Evolutionary conservation across 2,797 vertebrate genomes (phyloP), one percentile per base, ranked within the genome.

Genomic region (Synanceia verrucosa): DNA sequence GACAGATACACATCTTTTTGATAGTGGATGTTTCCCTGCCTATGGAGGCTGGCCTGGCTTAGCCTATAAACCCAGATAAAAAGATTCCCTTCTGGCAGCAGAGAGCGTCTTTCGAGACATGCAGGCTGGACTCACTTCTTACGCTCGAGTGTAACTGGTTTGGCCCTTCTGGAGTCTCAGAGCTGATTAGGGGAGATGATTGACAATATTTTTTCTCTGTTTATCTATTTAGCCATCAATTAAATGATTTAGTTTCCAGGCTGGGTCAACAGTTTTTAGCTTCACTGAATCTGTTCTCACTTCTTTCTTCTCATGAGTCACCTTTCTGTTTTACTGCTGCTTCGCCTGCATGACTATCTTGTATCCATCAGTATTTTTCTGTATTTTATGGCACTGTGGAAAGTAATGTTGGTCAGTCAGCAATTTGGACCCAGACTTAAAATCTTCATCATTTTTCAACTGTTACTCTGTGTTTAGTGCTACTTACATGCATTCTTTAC

Each of bases 51-150:
- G 43, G 59, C 52, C 50, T 56, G 65, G 36, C 72, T 83, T 70
- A 79, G 76, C 79, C 83, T 72, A 81, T 69, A 84, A 91, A 86
- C 83, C 76, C 79, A 85, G 80, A 88, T 88, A 70, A 82, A 72
- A 81, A 73, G 73, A 79, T 58, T 26, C 11, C 36, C 65, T 69
- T 46, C 72, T 86, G 84, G 88, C 85, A 86, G 88, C 71, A 43
- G 18, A 9, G 3, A 19, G 51, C 3, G 85, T 81, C 78, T 87
- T 73, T 34, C 1, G 76, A 86, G 84, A 83, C 23, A 2, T 1
- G 55, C 62, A 31, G 59, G 58, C 69, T 83, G 80, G 78, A 79
- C 69, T 76, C 48, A 61, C 70, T 75, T 84, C 74, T 65, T 28
- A 65, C 55, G 66, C 51, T 58, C 7, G 18, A 59, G 52, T 76